Conservation (phyloP, 2,888 invertebrate genomes). For the Drosophila kanekoi region DNA sequence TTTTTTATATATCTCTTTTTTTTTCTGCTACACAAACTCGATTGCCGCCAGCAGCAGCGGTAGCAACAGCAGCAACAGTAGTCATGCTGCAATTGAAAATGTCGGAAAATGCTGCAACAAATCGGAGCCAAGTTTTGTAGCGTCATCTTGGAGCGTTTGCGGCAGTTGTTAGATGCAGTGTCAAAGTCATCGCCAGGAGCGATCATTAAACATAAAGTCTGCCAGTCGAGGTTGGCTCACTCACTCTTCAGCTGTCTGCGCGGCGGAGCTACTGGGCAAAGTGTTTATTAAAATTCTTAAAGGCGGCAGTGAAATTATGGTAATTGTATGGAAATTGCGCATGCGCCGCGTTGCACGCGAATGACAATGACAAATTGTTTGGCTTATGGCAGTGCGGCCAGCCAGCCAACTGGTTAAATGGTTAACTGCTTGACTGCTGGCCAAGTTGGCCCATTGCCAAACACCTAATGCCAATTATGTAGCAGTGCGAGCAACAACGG, state of each 20-base stretch:
- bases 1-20: neutral
- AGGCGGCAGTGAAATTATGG: conserved; percentile 52
- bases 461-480: conserved; percentile 4
- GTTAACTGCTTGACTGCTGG: conserved; percentile 5
- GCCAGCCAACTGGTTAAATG: neutral
- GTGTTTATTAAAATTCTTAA: conserved; percentile 54
- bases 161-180: conserved; percentile 36
- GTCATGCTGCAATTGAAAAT: conserved; percentile 35
- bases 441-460: conserved; percentile 20
- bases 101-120: conserved; percentile 21
- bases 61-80: neutral
- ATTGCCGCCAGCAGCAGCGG: conserved; percentile 9
- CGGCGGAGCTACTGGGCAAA: conserved; percentile 10
- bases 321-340: conserved; percentile 55
- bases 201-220: conserved; percentile 39
- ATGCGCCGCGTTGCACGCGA: conserved; percentile 36
- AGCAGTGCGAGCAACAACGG: neutral
- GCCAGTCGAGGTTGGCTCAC: conserved; percentile 17
- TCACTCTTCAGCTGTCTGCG: conserved; percentile 7
- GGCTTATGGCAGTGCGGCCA: conserved; percentile 2
- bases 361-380: conserved; percentile 57
- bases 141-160: conserved; percentile 27
- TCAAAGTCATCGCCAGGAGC: conserved; percentile 37
- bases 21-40: neutral
- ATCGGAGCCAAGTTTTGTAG: conserved; percentile 27